Evolutionary conservation across 2,113 vertebrate genomes (phyloP).

Genomic region (Chauna torquata): DNA sequence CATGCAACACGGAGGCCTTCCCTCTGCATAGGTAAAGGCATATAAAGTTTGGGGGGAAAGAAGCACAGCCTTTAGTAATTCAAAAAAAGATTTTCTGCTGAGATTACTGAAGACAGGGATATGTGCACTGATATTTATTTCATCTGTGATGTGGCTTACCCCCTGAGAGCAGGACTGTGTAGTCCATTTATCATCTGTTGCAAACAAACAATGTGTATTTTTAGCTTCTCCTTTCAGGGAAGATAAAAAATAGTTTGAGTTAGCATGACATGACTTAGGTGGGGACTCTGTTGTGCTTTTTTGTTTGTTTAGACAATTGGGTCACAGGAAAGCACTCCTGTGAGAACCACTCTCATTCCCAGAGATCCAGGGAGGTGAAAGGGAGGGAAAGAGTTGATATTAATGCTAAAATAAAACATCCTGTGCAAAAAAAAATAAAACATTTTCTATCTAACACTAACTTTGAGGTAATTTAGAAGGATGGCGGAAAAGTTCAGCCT

Average conservation of each 20-base stretch:
- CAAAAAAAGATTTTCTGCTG: background rate
- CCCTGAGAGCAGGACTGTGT: background rate
- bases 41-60: background rate
- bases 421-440: constrained; percentile 34
- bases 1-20: background rate
- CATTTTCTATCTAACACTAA: background rate
- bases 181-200: background rate
- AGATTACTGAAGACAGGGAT: background rate
- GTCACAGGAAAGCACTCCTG: constrained; percentile 68
- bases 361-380: constrained; percentile 48
- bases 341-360: constrained; percentile 67
- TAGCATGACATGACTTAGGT: constrained; percentile 57
- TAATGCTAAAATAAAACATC: constrained; percentile 67
- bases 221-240: constrained; percentile 37
- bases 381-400: constrained; percentile 42
- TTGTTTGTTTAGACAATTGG: constrained; percentile 68
- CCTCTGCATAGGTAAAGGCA: background rate
- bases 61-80: background rate
- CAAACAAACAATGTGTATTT: constrained; percentile 60
- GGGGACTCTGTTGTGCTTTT: constrained; percentile 32
- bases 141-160: background rate
- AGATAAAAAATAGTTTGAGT: constrained; percentile 56
- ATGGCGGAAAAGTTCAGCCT: constrained; percentile 1
- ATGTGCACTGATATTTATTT: background rate
- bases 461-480: constrained; percentile 18